Base-by-base conservation (phyloP, 2,113 vertebrate species). In the Tricholaema leucomelas region DNA sequence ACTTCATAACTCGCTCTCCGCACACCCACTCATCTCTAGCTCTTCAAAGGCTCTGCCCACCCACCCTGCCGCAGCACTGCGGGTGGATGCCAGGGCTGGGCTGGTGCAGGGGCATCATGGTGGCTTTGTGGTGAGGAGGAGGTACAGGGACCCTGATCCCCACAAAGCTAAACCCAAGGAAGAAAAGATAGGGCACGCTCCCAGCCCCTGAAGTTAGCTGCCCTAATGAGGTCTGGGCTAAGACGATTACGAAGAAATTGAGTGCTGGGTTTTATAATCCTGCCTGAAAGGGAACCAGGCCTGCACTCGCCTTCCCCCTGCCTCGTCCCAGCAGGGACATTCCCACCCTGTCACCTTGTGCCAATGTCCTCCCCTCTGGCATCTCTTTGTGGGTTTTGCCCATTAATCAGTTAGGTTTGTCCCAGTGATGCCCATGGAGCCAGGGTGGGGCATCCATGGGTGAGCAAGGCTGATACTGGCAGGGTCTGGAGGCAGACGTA, bases 41-140 rank as follows among this genome's bases (percentile, higher is more conserved):
- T 10, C 91, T 67, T 66, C 85, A 77, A 59, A 87, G 78, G 80
- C 61, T 83, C 83, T 91, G 85, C 91, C 77, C 87, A 10, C 33
- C 59, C 69, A 33, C n/a, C 73, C 56, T 19, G 74, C 36, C 1
- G 4, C 12, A 5, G 73, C 8, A 1, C 80, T 1, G 21, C 0
- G 4, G 75, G 52, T 1, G 12, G 36, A 46, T 3, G 15, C 30
- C 0, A 5, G 20, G 18, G 38, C 25, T 1, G 3, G 10, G 4
- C 9, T 4, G 1, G 11, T 0, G 2, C 3, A 3, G 64, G 60
- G 91, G 16, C 75, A 60, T 42, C 1, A 3, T 0, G 16, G 35
- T 25, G 12, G 35, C 74, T 12, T n/a, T 0, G 0, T 0, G 0
- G 46, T 0, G 2, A 46, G 81, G 38, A 50, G 30, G 55, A 67